A percentile compares a stretch with the other conserved stretches of the same genome.
These are phyloP conservation scores for Parauchenoglanis punctatus DNA, from an alignment of 2,797 vertebrate species.

Conservation along the genomic window DNA sequence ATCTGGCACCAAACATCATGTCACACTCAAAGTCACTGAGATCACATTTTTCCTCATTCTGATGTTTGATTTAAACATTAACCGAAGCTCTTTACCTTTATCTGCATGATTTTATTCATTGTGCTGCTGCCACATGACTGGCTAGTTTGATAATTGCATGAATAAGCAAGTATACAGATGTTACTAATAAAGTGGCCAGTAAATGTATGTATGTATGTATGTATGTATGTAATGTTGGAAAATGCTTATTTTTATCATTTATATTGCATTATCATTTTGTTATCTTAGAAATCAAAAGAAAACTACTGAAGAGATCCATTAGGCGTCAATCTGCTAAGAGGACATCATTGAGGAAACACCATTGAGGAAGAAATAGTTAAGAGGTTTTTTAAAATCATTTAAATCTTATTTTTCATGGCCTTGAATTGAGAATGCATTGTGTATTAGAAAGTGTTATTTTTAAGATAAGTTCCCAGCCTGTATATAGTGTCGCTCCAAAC, in stretches of 20 bases:
- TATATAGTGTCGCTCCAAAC: constrained; percentile 44
- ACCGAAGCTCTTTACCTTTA: neutral
- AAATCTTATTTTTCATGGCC: constrained; percentile 43
- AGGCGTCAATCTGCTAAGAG: constrained; percentile 21
- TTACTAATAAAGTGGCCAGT: neutral
- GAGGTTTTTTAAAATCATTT: constrained; percentile 19
- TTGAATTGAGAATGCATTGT: constrained; percentile 43
- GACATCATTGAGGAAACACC: constrained; percentile 35
- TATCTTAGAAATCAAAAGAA: constrained; percentile 44
- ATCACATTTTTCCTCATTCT: neutral
- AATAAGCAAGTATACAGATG: neutral
- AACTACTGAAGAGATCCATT: constrained; percentile 38
- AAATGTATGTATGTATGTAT: neutral
- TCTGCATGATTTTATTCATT: neutral
- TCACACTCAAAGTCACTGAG: neutral
- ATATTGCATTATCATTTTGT: constrained; percentile 1
- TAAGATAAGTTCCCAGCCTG: constrained; percentile 34
- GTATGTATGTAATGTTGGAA: neutral
- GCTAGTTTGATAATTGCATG: neutral
- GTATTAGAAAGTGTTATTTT: constrained; percentile 40
- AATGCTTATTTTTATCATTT: neutral
- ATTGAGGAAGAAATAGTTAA: constrained; percentile 44
- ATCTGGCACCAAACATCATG: neutral
- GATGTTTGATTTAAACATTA: neutral
- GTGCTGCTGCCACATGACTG: neutral